A percentile compares a stretch with the other conserved stretches of the same genome.
These are phyloP conservation scores for Orycteropus afer DNA, from an alignment of 2,113 vertebrate species.

Conservation along the genomic window DNA sequence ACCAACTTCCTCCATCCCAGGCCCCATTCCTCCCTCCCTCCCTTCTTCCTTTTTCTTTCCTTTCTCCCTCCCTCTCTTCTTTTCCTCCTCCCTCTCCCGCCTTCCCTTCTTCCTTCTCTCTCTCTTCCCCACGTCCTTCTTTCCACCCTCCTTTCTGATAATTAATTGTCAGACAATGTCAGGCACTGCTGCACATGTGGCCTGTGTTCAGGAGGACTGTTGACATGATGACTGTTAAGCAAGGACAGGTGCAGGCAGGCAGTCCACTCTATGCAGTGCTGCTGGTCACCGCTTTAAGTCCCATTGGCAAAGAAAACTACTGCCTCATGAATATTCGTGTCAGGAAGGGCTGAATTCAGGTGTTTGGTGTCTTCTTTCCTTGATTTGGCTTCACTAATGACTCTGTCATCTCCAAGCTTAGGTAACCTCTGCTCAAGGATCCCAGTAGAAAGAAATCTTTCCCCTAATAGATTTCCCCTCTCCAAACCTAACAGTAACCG, in stretches of 20 bases:
- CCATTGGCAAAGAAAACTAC: neutral
- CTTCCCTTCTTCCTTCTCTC: neutral
- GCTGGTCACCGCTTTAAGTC: neutral
- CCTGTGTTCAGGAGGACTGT: fast-evolving
- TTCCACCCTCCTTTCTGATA: neutral
- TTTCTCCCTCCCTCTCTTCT: neutral
- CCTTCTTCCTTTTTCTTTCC: too few species aligned
- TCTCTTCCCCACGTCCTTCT: neutral
- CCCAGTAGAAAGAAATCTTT: neutral
- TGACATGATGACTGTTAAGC: too few species aligned
- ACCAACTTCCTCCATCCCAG: too few species aligned
- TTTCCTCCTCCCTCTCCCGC: neutral
- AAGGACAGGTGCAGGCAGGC: neutral
- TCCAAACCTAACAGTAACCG: neutral
- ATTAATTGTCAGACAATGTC: neutral
- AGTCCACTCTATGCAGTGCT: too few species aligned
- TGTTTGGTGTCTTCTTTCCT: neutral
- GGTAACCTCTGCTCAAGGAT: neutral
- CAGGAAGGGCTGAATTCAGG: neutral
- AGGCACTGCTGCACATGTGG: neutral
- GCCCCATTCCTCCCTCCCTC: neutral
- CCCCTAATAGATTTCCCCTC: neutral
- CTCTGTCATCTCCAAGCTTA: neutral
- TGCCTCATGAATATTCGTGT: neutral
- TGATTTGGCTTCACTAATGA: neutral